Percentiles rank a stretch among this genome's conserved stretches.
Evolutionary conservation across 2,888 invertebrate genomes (phyloP).

Genomic region (Xanthia togata): DNA sequence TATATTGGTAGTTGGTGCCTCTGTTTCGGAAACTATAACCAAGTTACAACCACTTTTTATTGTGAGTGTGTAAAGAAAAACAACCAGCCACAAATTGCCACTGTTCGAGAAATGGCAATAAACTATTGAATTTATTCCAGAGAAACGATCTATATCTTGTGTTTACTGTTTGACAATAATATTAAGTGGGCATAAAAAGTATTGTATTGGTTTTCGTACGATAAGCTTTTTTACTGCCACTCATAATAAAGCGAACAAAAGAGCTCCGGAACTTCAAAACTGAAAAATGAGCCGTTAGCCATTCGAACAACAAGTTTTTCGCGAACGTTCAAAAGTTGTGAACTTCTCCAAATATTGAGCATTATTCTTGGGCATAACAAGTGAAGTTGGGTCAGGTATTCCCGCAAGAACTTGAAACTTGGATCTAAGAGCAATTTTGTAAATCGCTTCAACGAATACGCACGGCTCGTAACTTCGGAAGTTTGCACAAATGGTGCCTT

Average conservation of each 20-base stretch:
- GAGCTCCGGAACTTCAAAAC: conserved; percentile 37
- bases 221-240: conserved; percentile 34
- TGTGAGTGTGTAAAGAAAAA: conserved; percentile 76
- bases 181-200: conserved; percentile 17
- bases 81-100: conserved; percentile 78
- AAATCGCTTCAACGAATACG: conserved; percentile 82
- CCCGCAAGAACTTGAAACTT: conserved; percentile 73
- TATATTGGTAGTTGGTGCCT: conserved; percentile 62
- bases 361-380: conserved; percentile 75
- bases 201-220: not conserved
- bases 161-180: conserved; percentile 21
- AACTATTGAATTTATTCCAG: conserved; percentile 54
- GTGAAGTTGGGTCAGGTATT: conserved; percentile 72
- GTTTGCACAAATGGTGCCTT: conserved; percentile 79
- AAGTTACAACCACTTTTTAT: conserved; percentile 79
- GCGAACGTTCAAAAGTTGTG: conserved; percentile 61
- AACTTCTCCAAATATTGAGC: conserved; percentile 70
- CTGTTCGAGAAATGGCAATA: conserved; percentile 70
- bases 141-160: conserved; percentile 16
- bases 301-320: conserved; percentile 63
- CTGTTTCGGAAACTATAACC: conserved; percentile 72
- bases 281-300: conserved; percentile 56
- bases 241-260: conserved; percentile 49
- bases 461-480: conserved; percentile 76
- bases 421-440: conserved; percentile 78